Conservation (phyloP, 1,140 invertebrate genomes). For the Cherax destructor region DNA sequence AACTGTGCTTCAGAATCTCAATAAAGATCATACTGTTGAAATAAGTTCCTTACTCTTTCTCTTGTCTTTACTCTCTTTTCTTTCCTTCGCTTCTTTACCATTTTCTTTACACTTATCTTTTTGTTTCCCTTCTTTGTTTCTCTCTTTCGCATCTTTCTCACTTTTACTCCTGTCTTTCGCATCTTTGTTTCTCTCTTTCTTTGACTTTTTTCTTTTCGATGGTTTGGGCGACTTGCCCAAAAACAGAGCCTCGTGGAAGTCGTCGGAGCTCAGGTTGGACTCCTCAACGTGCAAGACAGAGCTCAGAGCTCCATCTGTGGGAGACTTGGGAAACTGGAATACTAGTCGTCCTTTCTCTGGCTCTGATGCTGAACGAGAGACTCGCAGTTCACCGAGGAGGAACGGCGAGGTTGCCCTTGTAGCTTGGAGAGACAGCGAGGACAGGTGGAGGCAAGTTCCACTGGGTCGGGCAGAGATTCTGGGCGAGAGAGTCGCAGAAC, state of each 20-base stretch:
- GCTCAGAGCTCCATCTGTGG: slow-evolving; percentile 79
- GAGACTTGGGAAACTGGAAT: slow-evolving; percentile 80
- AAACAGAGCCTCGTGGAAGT: slow-evolving; percentile 81
- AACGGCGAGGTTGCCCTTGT: slow-evolving; percentile 74
- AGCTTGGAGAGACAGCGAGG: slow-evolving; percentile 72
- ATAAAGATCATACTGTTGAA: slow-evolving; percentile 44
- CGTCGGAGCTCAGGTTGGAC: slow-evolving; percentile 80
- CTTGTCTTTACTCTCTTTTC: slow-evolving; percentile 58
- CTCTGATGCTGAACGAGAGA: slow-evolving; percentile 78
- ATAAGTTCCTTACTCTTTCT: slow-evolving; percentile 55
- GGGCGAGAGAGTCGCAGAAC: slow-evolving; percentile 52
- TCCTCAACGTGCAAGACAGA: slow-evolving; percentile 80
- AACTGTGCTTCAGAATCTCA: not conserved
- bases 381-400: slow-evolving; percentile 67
- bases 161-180: slow-evolving; percentile 56
- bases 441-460: slow-evolving; percentile 67
- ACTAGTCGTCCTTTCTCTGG: slow-evolving; percentile 78
- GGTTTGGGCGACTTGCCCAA: slow-evolving; percentile 78
- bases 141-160: slow-evolving; percentile 61
- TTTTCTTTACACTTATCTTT: slow-evolving; percentile 65
- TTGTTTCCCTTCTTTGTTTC: slow-evolving; percentile 40
- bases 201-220: slow-evolving; percentile 69
- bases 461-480: slow-evolving; percentile 51
- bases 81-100: slow-evolving; percentile 68
- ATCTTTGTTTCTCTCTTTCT: slow-evolving; percentile 70